Evolutionary conservation across 2,113 vertebrate genomes (phyloP).

Genomic region (Engraulis encrasicolus): DNA sequence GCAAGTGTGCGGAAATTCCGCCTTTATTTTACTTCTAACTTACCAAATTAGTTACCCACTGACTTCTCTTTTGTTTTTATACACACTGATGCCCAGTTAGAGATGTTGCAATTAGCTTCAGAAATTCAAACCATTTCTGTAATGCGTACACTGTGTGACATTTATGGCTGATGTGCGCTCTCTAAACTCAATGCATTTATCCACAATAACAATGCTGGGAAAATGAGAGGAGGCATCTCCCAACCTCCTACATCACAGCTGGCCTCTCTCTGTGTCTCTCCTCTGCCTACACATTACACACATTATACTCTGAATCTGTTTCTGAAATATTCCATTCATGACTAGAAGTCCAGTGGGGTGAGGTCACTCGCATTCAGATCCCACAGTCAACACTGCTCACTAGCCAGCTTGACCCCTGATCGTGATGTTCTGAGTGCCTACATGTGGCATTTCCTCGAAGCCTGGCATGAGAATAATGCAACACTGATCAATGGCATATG

Average conservation of each 20-base stretch:
- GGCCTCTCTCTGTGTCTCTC: not conserved
- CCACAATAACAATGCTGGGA: conserved; percentile 71
- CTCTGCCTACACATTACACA: not conserved
- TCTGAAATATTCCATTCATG: conserved; percentile 74
- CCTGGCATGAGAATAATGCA: not conserved
- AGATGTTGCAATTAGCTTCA: conserved; percentile 72
- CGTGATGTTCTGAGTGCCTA: not conserved
- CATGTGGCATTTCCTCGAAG: not conserved
- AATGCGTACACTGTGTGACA: conserved; percentile 71
- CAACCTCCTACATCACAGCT: conserved; percentile 54
- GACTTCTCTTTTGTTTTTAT: conserved; percentile 1
- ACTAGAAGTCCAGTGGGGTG: conserved; percentile 58
- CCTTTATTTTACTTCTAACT: too few species aligned
- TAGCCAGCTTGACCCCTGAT: conserved; percentile 34
- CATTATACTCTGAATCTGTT: conserved; percentile 52
- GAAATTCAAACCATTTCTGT: conserved; percentile 77
- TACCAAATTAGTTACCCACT: not conserved
- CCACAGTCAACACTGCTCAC: conserved; percentile 52
- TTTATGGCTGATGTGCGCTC: conserved; percentile 61
- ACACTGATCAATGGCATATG: not conserved
- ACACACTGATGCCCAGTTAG: conserved; percentile 46
- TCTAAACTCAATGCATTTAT: conserved; percentile 69
- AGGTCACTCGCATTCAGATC: conserved; percentile 54
- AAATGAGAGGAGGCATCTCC: conserved; percentile 57
- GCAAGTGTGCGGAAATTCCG: too few species aligned